phyloP scores from a whole-genome alignment of 2,113 vertebrate species.

The Lasiurus cinereus region DNA sequence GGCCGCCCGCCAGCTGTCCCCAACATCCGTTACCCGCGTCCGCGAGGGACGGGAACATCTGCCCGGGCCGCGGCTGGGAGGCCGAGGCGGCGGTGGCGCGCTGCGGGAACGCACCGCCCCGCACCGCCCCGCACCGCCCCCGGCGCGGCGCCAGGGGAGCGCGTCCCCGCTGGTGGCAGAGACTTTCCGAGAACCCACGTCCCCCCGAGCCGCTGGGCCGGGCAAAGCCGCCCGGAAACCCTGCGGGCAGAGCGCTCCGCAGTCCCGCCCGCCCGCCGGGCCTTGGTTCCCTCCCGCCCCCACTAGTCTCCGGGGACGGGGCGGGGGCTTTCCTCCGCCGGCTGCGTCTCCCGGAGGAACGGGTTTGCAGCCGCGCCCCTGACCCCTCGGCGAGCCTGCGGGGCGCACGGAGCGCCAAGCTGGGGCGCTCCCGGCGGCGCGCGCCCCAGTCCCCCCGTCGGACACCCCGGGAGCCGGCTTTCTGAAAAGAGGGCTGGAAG shows the following conservation, averaged over 20 bases:
- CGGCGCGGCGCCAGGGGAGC: background rate
- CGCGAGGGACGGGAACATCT: conserved; percentile 87
- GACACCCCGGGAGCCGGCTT: background rate
- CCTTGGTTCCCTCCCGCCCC: background rate
- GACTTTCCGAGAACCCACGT: conserved; percentile 14
- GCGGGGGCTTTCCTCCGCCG: background rate
- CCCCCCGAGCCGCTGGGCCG: background rate
- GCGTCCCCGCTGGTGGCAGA: background rate
- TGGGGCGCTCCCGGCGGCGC: background rate
- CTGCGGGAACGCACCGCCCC: conserved; percentile 13
- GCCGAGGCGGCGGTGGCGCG: background rate
- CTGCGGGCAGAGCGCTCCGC: background rate
- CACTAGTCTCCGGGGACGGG: background rate
- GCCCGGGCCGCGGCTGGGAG: conserved; percentile 79
- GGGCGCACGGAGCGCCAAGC: background rate
- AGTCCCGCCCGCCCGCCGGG: background rate
- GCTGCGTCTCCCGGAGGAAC: fast-evolving
- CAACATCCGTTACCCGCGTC: conserved; percentile 87
- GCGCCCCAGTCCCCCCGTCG: background rate
- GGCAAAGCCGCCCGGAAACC: background rate
- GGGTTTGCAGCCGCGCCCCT: background rate
- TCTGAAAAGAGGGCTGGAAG: background rate
- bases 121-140: background rate
- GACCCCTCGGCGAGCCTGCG: fast-evolving
- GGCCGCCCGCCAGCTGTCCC: conserved; percentile 88